Evolutionary conservation across 2,797 vertebrate species (phyloP), one percentile per base, ranked within the genome.

Genomic region (Periparus ater): DNA sequence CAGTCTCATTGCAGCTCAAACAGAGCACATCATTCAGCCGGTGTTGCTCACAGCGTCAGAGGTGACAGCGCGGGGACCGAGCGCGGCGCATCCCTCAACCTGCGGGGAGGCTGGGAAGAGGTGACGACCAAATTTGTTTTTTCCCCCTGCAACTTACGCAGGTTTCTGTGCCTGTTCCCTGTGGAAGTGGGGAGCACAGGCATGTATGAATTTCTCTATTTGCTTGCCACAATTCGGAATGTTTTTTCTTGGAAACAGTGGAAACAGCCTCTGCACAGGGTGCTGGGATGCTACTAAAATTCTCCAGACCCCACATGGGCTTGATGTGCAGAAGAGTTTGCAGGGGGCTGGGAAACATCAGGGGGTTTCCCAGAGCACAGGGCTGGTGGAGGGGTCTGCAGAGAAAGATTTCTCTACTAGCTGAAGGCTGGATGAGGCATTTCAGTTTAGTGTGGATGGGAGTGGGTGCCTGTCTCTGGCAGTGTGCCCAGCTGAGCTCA

Each of bases 1-100:
- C 93, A 97, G 95, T 94, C 94, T 90, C 95, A 97, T 95, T 95
- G 91, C 95, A 97, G 94, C 95, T 95, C 85, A 92, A 95, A 94
- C 94, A 93, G 85, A 90, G 91, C 96, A 16, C 85, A 92, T 75
- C 81, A 94, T 89, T 95, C 83, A 94, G 93, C 88, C 80, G 72
- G 47, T 91, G 92, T 68, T 89, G 89, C 83, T 91, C 94, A 66
- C 60, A 32, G 91, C 72, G 60, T 84, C 79, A 88, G 90, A 92
- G 94, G 84, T 93, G 89, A 86, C 66, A 55, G 89, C 44, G 57
- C 88, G 71, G 91, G 88, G 85, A 86, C 88, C 55, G 68, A 79
- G 94, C 73, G 15, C 44, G 14, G 79, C 17, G 54, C 82, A 66
- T 88, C 82, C 73, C 81, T 40, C 48, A 14, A 2, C n/a, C 42